Base-by-base conservation (phyloP, 1,140 invertebrate species). In the Drosophila biarmipes region DNA sequence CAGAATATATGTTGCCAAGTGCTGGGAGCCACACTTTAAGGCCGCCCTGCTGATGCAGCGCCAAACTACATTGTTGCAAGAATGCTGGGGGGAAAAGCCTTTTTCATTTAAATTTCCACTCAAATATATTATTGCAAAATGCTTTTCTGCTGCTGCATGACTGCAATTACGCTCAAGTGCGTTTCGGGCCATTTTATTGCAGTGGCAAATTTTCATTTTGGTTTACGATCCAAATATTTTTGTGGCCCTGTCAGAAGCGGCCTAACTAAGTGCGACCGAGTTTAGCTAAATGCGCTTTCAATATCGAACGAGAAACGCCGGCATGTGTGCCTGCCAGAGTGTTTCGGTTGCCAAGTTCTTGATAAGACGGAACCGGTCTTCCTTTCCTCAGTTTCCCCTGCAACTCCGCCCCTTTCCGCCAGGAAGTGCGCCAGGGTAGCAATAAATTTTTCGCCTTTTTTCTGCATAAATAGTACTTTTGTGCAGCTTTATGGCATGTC, bases 131-230 rank as follows among this genome's bases (percentile, higher is more conserved):
- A 80, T 86, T 66, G 67, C 53, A 61, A 76, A 84, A 72, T 76
- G 66, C 71, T 67, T 63, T 67, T 57, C 40, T 27, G 34, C 29
- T 56, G 45, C 58, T 73, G 69, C 59, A 67, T 78, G 68, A 68
- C 64, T 63, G 71, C 81, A 87, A 86, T 86, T 86, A 87, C 81
- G 82, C 81, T 81, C 81, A 87, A 86, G 81, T 86, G 82, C 81
- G 81, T 81, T 81, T 82, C 76, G 63, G 63, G 71, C 42, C 68
- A 66, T 87, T 78, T 82, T 78, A 80, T 81, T 81, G 79, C 75
- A 80, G 74, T 74, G 80, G 81, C 80, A 87, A 87, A 78, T 78
- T 86, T 69, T 58, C 40, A 43, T 73, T 76, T 62, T 45, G 55
- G 52, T 56, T 48, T 72, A 29, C 31, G 37, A 46, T 19, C 14